phyloP scores from a whole-genome alignment of 2,797 vertebrate genomes.

The Cynopterus sphinx region DNA sequence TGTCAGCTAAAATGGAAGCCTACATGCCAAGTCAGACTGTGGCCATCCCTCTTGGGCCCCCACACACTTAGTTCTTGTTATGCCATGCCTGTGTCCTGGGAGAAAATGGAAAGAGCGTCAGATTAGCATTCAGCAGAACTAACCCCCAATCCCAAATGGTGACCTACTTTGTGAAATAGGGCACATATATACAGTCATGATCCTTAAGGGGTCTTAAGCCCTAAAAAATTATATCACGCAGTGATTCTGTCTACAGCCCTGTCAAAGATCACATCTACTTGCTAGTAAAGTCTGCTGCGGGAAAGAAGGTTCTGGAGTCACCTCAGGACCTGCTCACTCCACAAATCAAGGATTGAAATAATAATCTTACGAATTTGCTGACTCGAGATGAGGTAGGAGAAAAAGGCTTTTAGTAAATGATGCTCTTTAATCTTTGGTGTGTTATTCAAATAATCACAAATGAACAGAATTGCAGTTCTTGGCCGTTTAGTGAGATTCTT shows the following conservation, averaged over 20 bases:
- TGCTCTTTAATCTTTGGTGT: constrained; percentile 24
- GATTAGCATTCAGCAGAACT: background rate
- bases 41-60: background rate
- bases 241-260: background rate
- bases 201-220: background rate
- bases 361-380: constrained; percentile 23
- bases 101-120: background rate
- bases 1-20: background rate
- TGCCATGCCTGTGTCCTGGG: background rate
- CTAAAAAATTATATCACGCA: background rate
- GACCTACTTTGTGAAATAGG: background rate
- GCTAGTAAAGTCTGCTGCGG: background rate
- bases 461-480: constrained; percentile 39
- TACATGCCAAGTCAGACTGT: background rate
- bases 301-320: background rate
- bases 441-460: constrained; percentile 37
- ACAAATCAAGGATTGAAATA: background rate
- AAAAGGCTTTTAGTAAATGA: background rate
- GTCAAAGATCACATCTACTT: background rate
- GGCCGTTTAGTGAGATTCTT: constrained; percentile 53
- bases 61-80: background rate
- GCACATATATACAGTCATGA: background rate
- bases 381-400: constrained; percentile 15
- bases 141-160: background rate
- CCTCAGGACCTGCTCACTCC: background rate